Conservation (phyloP, 2,888 invertebrate species). For the Carpatolechia fugitivella region DNA sequence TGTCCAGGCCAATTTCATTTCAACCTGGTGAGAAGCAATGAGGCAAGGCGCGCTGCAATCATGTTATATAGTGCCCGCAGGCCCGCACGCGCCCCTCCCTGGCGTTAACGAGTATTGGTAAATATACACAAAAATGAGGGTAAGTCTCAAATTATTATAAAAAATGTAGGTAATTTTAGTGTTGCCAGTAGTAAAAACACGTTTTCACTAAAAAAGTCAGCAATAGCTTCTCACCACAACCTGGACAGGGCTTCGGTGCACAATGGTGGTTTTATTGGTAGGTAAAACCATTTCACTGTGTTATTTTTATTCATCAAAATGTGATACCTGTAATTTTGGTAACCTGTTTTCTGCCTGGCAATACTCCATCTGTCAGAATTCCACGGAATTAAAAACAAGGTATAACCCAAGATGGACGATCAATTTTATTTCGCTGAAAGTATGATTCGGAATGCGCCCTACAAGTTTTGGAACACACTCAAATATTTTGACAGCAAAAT, state of each 20-base stretch:
- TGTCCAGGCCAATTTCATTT: background rate
- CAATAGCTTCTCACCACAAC: background rate
- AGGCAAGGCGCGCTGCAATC: too few relatives aligned
- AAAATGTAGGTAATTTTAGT: background rate
- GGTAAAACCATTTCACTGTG: constrained; percentile 3
- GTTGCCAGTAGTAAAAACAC: background rate
- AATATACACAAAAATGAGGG: background rate
- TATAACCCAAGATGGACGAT: too few relatives aligned
- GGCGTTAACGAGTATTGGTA: too few relatives aligned
- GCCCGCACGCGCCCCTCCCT: too few relatives aligned
- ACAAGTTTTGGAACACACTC: background rate
- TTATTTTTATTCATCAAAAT: too few relatives aligned
- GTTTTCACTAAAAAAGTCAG: background rate
- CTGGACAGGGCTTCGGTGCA: background rate
- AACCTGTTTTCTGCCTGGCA: too few relatives aligned
- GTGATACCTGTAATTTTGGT: too few relatives aligned
- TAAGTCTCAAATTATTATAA: background rate
- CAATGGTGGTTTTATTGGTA: constrained; percentile 3
- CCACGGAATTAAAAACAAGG: too few relatives aligned
- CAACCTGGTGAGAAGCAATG: background rate
- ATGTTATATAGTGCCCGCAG: too few relatives aligned
- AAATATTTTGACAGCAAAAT: background rate
- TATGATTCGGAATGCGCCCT: too few relatives aligned
- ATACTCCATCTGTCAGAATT: too few relatives aligned
- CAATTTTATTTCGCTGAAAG: too few relatives aligned